These are phyloP conservation scores for Netelia melanura DNA, from an alignment of 2,888 invertebrate genomes.

Conservation along the genomic window DNA sequence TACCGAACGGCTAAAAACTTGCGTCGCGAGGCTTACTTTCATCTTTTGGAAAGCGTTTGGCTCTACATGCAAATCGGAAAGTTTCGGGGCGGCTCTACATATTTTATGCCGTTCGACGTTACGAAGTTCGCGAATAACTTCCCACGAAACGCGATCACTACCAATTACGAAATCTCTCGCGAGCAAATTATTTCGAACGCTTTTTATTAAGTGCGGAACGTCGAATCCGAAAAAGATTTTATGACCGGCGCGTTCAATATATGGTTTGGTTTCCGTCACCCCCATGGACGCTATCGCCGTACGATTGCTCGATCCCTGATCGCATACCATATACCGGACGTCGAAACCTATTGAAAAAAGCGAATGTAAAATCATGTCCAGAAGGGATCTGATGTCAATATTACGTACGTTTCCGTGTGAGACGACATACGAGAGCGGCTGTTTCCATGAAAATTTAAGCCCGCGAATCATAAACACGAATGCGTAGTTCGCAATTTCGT, in stretches of 20 bases:
- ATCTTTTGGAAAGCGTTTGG: slow-evolving; percentile 72
- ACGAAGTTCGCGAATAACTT: slow-evolving; percentile 47
- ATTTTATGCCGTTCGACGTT: slow-evolving; percentile 56
- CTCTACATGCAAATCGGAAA: slow-evolving; percentile 69
- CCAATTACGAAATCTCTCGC: slow-evolving; percentile 59
- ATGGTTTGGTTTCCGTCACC: slow-evolving; percentile 66
- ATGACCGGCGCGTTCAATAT: slow-evolving; percentile 47
- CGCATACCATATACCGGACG: slow-evolving; percentile 68
- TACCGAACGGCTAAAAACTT: slow-evolving; percentile 73
- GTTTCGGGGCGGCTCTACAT: slow-evolving; percentile 70
- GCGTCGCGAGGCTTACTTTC: slow-evolving; percentile 70
- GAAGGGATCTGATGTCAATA: slow-evolving; percentile 10
- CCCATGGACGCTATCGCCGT: slow-evolving; percentile 64
- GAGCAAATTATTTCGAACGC: slow-evolving; percentile 69
- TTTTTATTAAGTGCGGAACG: slow-evolving; percentile 69
- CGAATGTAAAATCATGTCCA: slow-evolving; percentile 55
- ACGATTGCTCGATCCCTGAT: slow-evolving; percentile 69
- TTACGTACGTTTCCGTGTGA: no score
- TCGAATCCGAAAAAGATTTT: slow-evolving; percentile 71
- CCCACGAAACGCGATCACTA: slow-evolving; percentile 44
- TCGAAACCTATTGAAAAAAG: slow-evolving; percentile 60
- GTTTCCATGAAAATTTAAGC: slow-evolving; percentile 71
- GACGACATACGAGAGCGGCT: slow-evolving; percentile 64
- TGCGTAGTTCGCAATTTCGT: slow-evolving; percentile 68
- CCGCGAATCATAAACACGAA: slow-evolving; percentile 73